These are phyloP conservation scores for Onychostruthus taczanowskii DNA, from an alignment of 2,113 vertebrate species.

Conservation along the genomic window DNA sequence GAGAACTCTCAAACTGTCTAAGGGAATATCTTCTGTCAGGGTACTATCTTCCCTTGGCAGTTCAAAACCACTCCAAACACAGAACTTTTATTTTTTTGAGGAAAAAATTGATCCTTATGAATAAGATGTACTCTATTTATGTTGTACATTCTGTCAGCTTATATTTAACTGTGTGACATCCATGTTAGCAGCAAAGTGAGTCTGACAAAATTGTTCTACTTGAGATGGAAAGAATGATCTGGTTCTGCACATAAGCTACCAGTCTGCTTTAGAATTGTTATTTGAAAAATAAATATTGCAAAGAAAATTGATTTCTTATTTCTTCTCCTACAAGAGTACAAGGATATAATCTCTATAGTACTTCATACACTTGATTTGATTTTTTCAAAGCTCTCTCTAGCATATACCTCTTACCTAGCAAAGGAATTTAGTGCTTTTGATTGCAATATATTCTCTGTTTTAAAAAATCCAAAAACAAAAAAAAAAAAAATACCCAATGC, in stretches of 20 bases:
- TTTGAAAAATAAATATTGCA: constrained; percentile 31
- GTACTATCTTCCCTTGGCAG: background rate
- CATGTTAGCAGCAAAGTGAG: background rate
- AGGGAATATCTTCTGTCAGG: background rate
- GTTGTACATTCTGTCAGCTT: background rate
- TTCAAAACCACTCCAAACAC: background rate
- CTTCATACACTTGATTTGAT: constrained; percentile 16
- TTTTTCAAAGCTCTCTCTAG: constrained; percentile 8
- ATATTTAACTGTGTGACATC: constrained; percentile 8
- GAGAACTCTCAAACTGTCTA: background rate
- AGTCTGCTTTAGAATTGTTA: background rate
- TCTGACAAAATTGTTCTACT: constrained; percentile 29
- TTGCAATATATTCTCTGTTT: background rate
- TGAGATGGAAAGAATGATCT: constrained; percentile 23
- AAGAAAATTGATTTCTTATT: constrained; percentile 39
- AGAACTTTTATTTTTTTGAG: background rate
- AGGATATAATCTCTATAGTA: background rate
- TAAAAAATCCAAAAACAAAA: background rate
- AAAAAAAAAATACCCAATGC: background rate
- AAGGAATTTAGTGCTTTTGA: background rate
- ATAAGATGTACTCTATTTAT: background rate
- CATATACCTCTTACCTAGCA: background rate
- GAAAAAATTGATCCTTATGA: background rate
- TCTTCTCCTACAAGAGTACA: background rate
- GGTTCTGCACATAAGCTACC: background rate